Evolutionary conservation across 2,888 invertebrate species (phyloP), one percentile per base, ranked within the genome.

Genomic region (Drosophila koepferae): DNA sequence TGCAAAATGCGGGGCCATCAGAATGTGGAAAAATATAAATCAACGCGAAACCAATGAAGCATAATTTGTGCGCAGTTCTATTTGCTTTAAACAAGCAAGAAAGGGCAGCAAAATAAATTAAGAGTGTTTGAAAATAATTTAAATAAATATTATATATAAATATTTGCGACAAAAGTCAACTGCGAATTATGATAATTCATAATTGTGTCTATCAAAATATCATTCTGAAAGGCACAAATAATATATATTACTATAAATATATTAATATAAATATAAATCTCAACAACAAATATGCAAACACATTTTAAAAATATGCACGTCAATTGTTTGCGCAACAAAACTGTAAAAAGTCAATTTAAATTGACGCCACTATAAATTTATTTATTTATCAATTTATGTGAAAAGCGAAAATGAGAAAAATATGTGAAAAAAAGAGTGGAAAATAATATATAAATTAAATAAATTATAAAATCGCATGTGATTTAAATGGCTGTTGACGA

Each of bases 321-420:
- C 74, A 72, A 61, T 74, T 81, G 72, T 72, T 78, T 72, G 66
- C 60, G 31, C 23, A 56, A 61, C 55, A 62, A 68, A 77, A 72
- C 20, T 44, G 71, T 63, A 69, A 74, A 85, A 85, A 89, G 88
- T 69, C 82, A 87, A 81, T 79, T 81, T 68, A 75, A 63, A 70
- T 49, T 58, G 68, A 31, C 34, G 53, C 61, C 48, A 44, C 38
- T 44, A 46, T 63, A 36, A 23, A 51, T 16, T n/a, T n/a, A 4
- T 16, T 2, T 31, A 10, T 44, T 34, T 54, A 74, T 63, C 60
- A 53, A 36, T 36, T 36, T 36, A 36, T 38, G 23, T 8, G 28
- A n/a, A 28, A 49, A 58, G 67, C 71, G 59, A 49, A 75, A 74
- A 67, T 56, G 64, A 34, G 20, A 7, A 58, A 64, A 62, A 51